Evolutionary conservation across 2,113 vertebrate species (phyloP), one percentile per base, ranked within the genome.

Genomic region (Bostrychus sinensis): DNA sequence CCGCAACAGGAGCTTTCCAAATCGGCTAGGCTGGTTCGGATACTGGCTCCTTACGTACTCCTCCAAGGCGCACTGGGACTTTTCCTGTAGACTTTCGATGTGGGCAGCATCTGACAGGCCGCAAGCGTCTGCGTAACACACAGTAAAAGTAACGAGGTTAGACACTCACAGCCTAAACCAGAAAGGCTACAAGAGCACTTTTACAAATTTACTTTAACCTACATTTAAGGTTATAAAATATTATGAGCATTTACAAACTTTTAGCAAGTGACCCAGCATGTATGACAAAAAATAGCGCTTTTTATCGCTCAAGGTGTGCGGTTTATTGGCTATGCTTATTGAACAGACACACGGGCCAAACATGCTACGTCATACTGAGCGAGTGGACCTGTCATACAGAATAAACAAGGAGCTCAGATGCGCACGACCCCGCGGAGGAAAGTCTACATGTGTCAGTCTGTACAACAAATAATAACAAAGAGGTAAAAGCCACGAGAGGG

Each of bases 31-130:
- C 78, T 98, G 96, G 93, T 98, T 98, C 72, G 96, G 96, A 67
- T 97, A 98, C 86, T 98, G 96, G 94, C 96, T 98, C 87, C 96
- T 91, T 82, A 98, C 96, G 11, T 98, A 98, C 61, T 98, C 96
- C 91, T 98, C 96, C 86, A 98, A 91, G 41, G 96, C 96, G 75
- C 96, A 98, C 87, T 98, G 96, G 43, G 96, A 98, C 83, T 98
- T 98, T 92, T 98, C 96, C 83, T 98, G 96, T 66, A 98, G 94
- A 87, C 96, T 98, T 86, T 98, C 96, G 90, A 98, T 97, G 91
- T 98, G 97, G 78, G 96, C 97, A 62, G 96, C 95, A 83, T 98
- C 96, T 80, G 96, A 98, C 88, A 98, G 94, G 93, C 96, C 96
- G 86, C 96, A 98, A 89, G 96, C 96, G 84, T 98, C 96, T 98